phyloP scores from a whole-genome alignment of 2,113 vertebrate species.

The Himantopus leucocephalus region DNA sequence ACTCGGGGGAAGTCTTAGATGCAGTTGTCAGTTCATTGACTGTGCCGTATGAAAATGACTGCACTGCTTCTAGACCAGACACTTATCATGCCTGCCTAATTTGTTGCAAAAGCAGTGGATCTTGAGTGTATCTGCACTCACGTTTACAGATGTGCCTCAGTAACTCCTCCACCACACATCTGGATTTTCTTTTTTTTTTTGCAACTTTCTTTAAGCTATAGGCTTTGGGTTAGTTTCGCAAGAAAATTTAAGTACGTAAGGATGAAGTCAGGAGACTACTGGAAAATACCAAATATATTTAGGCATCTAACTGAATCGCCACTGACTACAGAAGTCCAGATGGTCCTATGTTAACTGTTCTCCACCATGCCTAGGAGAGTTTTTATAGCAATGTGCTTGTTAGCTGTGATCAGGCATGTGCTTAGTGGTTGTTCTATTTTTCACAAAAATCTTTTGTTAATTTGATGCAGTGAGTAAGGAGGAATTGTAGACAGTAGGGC shows the following conservation, averaged over 20 bases:
- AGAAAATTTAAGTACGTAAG: background rate
- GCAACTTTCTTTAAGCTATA: background rate
- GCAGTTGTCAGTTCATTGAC: background rate
- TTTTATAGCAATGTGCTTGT: background rate
- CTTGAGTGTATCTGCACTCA: background rate
- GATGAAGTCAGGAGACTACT: background rate
- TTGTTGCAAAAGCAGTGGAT: background rate
- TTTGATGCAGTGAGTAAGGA: background rate
- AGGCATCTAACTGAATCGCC: background rate
- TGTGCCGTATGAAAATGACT: background rate
- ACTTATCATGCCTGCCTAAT: background rate
- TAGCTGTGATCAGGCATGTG: background rate
- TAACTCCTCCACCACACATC: background rate
- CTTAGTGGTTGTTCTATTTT: background rate
- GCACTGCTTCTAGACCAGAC: background rate
- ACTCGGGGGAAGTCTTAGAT: background rate
- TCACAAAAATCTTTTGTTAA: background rate
- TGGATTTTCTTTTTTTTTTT: background rate
- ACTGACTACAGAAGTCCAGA: background rate
- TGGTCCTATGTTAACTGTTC: background rate
- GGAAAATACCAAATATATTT: background rate
- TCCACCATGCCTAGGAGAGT: background rate
- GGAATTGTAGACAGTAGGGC: background rate
- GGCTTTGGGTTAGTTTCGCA: background rate
- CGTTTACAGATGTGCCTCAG: background rate